A percentile compares a stretch with the other conserved stretches of the same genome.
These are phyloP conservation scores for Brotogeris chrysoptera DNA, from an alignment of 2,797 vertebrate species.

Conservation along the genomic window DNA sequence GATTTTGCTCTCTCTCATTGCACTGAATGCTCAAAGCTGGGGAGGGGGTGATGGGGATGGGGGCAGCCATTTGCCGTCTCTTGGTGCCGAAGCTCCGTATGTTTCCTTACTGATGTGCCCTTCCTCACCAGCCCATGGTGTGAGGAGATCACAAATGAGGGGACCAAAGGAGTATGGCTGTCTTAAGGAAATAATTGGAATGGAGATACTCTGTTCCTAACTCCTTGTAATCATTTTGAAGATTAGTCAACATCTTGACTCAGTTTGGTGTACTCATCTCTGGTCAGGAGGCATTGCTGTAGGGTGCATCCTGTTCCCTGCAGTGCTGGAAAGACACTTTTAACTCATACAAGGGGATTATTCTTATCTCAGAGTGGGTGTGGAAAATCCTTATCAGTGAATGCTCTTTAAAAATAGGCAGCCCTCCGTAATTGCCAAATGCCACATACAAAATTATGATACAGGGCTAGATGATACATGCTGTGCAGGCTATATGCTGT, in stretches of 20 bases:
- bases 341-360: background rate
- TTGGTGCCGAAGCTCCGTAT: background rate
- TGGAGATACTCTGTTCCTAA: background rate
- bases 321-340: background rate
- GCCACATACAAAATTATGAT: background rate
- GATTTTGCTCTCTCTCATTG: background rate
- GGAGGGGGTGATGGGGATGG: background rate
- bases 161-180: background rate
- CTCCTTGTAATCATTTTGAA: background rate
- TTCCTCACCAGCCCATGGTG: background rate
- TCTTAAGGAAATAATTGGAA: background rate
- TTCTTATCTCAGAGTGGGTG: conserved; percentile 5
- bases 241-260: background rate
- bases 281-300: background rate
- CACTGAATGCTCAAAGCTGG: background rate
- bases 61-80: background rate
- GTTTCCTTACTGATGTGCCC: background rate
- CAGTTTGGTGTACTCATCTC: background rate
- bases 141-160: background rate
- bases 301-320: background rate
- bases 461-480: background rate
- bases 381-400: conserved; percentile 24
- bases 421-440: background rate
- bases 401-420: conserved; percentile 14
- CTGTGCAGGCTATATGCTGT: background rate